phyloP scores from a whole-genome alignment of 2,113 vertebrate species.

The Heterotilapia buettikoferi region DNA sequence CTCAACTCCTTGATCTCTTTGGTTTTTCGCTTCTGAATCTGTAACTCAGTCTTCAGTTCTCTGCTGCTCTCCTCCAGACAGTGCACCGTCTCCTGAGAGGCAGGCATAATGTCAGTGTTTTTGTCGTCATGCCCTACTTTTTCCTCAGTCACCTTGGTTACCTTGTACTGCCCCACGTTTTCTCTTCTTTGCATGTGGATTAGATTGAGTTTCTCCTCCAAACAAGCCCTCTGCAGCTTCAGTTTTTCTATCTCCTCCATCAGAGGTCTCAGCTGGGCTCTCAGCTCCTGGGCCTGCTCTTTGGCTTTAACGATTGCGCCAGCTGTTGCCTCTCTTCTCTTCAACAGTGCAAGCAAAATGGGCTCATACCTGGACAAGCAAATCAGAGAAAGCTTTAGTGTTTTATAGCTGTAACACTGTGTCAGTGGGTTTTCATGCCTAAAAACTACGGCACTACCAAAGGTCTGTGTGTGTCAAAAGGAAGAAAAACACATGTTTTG shows the following conservation, averaged over 20 bases:
- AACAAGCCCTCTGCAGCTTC: slow-evolving; percentile 74
- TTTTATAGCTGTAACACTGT: background rate
- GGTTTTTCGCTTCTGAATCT: slow-evolving; percentile 84
- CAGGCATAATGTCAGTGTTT: background rate
- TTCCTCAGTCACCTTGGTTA: slow-evolving; percentile 36
- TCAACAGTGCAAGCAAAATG: slow-evolving; percentile 80
- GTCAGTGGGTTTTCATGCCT: background rate
- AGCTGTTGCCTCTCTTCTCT: slow-evolving; percentile 74
- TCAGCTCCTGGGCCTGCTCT: slow-evolving; percentile 79
- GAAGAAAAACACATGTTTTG: background rate
- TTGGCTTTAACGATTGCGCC: slow-evolving; percentile 75
- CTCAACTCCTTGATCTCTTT: slow-evolving; percentile 81
- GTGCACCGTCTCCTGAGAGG: slow-evolving; percentile 69
- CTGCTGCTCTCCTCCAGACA: slow-evolving; percentile 82
- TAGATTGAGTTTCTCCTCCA: slow-evolving; percentile 83
- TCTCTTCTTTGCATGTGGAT: slow-evolving; percentile 78
- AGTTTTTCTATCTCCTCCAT: slow-evolving; percentile 78
- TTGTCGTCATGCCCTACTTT: background rate
- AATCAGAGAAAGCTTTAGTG: background rate
- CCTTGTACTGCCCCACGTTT: slow-evolving; percentile 81
- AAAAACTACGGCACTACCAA: background rate
- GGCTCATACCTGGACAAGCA: slow-evolving; percentile 75
- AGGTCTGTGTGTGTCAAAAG: background rate
- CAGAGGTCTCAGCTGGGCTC: slow-evolving; percentile 76
- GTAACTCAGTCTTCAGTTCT: slow-evolving; percentile 79